Evolutionary conservation across 2,888 invertebrate genomes (phyloP).

Genomic region (Lymantria dispar): DNA sequence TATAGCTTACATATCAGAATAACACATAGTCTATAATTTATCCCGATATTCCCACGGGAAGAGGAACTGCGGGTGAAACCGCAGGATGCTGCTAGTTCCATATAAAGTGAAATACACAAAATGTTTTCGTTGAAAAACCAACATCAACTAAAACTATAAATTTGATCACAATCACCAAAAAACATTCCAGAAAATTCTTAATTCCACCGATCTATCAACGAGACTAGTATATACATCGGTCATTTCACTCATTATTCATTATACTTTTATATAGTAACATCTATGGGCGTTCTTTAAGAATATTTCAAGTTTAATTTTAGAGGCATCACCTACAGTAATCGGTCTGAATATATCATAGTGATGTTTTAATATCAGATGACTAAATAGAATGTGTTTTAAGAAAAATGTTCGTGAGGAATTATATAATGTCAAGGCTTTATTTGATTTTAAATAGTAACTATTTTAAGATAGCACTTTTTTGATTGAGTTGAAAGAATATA

Average conservation of each 20-base stretch:
- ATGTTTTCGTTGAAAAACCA: neutral
- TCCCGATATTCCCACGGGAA: too few species aligned
- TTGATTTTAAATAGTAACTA: neutral
- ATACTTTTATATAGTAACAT: constrained; percentile 22
- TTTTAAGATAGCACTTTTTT: neutral
- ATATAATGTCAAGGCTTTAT: neutral
- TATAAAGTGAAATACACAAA: neutral
- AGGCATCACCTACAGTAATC: constrained; percentile 25
- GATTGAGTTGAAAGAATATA: too few species aligned
- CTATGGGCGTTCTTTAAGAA: constrained; percentile 25
- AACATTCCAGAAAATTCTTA: constrained; percentile 19
- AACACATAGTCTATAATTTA: too few species aligned
- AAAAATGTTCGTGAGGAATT: neutral
- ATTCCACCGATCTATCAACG: constrained; percentile 32
- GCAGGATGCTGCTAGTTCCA: too few species aligned
- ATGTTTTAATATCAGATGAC: constrained; percentile 33
- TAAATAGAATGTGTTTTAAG: neutral
- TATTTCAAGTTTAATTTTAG: constrained; percentile 30
- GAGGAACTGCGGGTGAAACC: too few species aligned
- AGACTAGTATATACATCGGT: constrained; percentile 27
- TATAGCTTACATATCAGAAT: too few species aligned
- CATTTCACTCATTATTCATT: constrained; percentile 28
- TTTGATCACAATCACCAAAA: constrained; percentile 17
- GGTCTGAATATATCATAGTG: constrained; percentile 30
- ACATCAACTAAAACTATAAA: constrained; percentile 9